Evolutionary conservation across 2,888 invertebrate species (phyloP).

Genomic region (Azorinus chamasolen): DNA sequence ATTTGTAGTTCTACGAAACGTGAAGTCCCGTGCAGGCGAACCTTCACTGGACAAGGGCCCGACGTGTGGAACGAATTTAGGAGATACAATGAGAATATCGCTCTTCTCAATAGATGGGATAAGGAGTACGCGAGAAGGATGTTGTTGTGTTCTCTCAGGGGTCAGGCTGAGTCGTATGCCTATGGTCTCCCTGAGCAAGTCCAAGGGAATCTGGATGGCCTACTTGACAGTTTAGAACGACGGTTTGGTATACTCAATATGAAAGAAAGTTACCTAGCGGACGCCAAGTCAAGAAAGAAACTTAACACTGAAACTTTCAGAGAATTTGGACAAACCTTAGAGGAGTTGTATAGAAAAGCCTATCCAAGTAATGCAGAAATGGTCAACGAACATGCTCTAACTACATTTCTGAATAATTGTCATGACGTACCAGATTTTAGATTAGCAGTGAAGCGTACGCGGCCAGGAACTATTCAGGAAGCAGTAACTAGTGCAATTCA

Average conservation of each 20-base stretch:
- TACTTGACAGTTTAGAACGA: slow-evolving; percentile 20
- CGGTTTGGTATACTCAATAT: slow-evolving; percentile 33
- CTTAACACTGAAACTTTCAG: slow-evolving; percentile 23
- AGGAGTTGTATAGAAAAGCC: slow-evolving; percentile 41
- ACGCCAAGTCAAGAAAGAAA: slow-evolving; percentile 30
- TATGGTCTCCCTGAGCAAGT: slow-evolving; percentile 29
- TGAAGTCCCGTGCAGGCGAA: slow-evolving; percentile 5
- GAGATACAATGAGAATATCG: slow-evolving; percentile 18
- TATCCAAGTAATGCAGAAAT: slow-evolving; percentile 33
- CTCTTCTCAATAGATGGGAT: slow-evolving; percentile 15
- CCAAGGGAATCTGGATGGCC: slow-evolving; percentile 7
- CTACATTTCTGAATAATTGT: slow-evolving; percentile 36
- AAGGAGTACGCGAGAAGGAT: slow-evolving; percentile 22
- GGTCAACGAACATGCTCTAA: slow-evolving; percentile 30
- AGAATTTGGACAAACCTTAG: slow-evolving; percentile 49
- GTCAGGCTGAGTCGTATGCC: slow-evolving; percentile 38
- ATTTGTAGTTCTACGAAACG: slow-evolving; percentile 3
- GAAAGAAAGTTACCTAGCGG: slow-evolving; percentile 43
- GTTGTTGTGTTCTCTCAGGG: slow-evolving; percentile 34
- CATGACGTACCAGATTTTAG: no score
- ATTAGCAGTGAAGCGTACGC: slow-evolving; percentile 32
- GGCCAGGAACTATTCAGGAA: slow-evolving; percentile 30
- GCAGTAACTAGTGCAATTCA: slow-evolving; percentile 41
- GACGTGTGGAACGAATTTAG: no score
- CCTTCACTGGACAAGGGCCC: no score